Conservation (phyloP, 2,888 invertebrate species). For the Caenorhabditis angaria region DNA sequence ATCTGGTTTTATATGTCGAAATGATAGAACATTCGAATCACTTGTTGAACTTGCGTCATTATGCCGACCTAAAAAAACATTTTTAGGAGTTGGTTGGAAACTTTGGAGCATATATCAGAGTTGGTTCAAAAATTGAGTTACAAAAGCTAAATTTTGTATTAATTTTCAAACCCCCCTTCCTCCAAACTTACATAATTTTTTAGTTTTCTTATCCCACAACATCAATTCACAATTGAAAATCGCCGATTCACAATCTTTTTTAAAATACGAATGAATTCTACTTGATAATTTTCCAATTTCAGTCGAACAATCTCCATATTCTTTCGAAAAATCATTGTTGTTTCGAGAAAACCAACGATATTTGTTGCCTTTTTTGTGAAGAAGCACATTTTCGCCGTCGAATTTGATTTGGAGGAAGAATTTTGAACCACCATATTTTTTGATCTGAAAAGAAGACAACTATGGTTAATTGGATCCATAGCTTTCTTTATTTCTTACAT, state of each 20-base stretch:
- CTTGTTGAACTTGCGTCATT: conserved; percentile 39
- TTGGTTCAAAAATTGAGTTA: no score
- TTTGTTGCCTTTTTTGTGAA: conserved; percentile 57
- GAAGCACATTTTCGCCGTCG: conserved; percentile 69
- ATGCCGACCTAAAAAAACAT: conserved; percentile 32
- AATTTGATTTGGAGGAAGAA: conserved; percentile 68
- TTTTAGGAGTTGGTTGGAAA: no score
- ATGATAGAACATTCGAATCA: conserved; percentile 31
- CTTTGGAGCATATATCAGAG: no score
- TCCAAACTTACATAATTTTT: conserved; percentile 46
- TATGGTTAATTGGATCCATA: neutral
- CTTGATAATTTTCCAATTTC: conserved; percentile 49
- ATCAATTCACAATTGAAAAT: conserved; percentile 69
- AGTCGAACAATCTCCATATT: conserved; percentile 52
- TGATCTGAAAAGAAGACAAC: conserved; percentile 19
- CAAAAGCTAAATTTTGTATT: neutral
- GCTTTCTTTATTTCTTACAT: conserved; percentile 18
- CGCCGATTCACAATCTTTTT: conserved; percentile 43
- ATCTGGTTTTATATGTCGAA: conserved; percentile 39
- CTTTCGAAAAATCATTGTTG: conserved; percentile 59
- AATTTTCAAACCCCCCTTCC: no score
- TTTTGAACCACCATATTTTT: conserved; percentile 35
- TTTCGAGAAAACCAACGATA: conserved; percentile 66
- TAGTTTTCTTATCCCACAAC: conserved; percentile 52
- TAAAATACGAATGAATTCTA: conserved; percentile 61